These are phyloP conservation scores for Chelonus insularis DNA, from an alignment of 1,140 invertebrate genomes.

Conservation along the genomic window DNA sequence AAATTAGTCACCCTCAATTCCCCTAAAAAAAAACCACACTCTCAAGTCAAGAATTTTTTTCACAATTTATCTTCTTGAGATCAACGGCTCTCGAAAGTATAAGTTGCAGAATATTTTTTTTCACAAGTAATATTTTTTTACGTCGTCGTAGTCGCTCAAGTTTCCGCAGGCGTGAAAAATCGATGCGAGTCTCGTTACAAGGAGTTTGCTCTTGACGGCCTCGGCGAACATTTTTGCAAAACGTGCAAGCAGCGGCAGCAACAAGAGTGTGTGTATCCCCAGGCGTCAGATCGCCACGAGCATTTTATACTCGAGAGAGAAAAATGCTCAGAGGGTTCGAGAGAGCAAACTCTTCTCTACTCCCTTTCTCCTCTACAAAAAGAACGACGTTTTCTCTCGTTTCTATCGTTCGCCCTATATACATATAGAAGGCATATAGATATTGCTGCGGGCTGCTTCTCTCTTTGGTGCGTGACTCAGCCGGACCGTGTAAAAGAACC, in stretches of 20 bases:
- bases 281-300: slow-evolving; percentile 4
- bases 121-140: background rate
- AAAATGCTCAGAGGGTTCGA: background rate
- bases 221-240: slow-evolving; percentile 6
- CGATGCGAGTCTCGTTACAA: slow-evolving; percentile 13
- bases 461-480: slow-evolving; percentile 42
- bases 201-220: slow-evolving; percentile 18
- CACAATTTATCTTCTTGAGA: no score
- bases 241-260: background rate
- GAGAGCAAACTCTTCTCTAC: background rate
- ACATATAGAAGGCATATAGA: background rate
- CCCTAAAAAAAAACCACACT: no score
- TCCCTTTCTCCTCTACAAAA: slow-evolving; percentile 1
- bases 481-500: slow-evolving; percentile 7
- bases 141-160: background rate
- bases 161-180: slow-evolving; percentile 17
- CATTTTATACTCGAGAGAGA: slow-evolving; percentile 11
- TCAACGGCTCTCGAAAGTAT: no score
- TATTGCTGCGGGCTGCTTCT: slow-evolving; percentile 24
- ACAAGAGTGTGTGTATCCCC: background rate
- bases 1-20: no score
- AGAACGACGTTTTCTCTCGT: background rate
- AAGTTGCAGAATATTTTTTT: background rate
- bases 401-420: slow-evolving; percentile 7
- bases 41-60: no score